Evolutionary conservation across 2,113 vertebrate species (phyloP).

Genomic region (Microcebus murinus): DNA sequence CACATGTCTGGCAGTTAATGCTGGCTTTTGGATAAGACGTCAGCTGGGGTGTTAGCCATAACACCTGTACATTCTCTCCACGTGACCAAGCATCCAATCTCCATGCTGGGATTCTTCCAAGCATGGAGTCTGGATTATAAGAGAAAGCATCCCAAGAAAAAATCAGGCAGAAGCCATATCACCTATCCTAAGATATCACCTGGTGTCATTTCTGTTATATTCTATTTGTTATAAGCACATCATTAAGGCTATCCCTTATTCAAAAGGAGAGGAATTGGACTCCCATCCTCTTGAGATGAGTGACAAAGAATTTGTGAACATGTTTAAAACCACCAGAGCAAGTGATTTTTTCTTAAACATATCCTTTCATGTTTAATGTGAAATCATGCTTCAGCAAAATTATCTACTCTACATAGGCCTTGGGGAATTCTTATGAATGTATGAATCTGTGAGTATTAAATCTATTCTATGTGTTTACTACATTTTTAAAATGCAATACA

Average conservation of each 20-base stretch:
- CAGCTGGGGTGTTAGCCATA: not conserved
- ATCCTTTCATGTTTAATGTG: not conserved
- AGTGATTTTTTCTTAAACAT: not conserved
- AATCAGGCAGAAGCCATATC: not conserved
- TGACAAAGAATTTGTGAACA: not conserved
- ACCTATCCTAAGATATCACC: not conserved
- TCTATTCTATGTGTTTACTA: not conserved
- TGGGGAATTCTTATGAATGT: not conserved
- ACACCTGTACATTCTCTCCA: not conserved
- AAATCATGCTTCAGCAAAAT: not conserved
- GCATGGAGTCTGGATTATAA: not conserved
- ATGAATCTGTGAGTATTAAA: not conserved
- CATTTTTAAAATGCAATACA: not conserved
- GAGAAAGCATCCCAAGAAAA: not conserved
- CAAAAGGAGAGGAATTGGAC: not conserved
- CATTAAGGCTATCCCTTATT: not conserved
- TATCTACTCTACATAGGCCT: not conserved
- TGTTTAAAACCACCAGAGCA: not conserved
- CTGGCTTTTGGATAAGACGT: not conserved
- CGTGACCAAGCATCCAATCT: not conserved
- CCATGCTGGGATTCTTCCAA: not conserved
- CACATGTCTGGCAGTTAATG: not conserved
- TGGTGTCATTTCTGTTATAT: not conserved
- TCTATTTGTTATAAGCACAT: slow-evolving; percentile 3
- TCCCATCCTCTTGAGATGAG: not conserved